Base-by-base conservation (phyloP, 2,888 invertebrate genomes). In the Congeria kusceri region DNA sequence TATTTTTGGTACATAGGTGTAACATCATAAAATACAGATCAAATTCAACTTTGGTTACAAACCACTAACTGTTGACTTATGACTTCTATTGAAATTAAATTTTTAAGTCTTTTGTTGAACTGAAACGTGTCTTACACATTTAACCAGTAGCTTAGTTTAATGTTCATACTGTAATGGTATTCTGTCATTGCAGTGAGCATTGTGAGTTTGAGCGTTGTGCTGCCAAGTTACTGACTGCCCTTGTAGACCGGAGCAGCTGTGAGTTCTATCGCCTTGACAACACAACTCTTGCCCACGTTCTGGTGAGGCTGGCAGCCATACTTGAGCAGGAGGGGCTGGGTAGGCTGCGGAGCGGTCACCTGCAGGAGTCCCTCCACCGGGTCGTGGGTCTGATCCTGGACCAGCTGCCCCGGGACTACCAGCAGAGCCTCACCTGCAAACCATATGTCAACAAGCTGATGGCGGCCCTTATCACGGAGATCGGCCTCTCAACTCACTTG, bases 371-470 rank as follows among this genome's bases (percentile, higher is more conserved):
- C 11, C 47, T 84, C 0, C 46, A 75, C 64, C 18, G 20, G 11
- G 15, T 86, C 23, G 46, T 86, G 0, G 74, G 71, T 47, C 75
- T 80, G 56, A 72, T 83, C 32, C 75, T 80, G 56, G 80, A 79
- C 18, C 25, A 47, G 9, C 59, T 85, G 25, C 57, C 83, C 0
- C 57, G 56, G 11, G 56, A 76, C 13, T 72, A 77, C 49, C 58
- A 83, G 32, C 56, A 66, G 25, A 63, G 80, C 53, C 64, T 28
- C 2, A 63, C 62, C n/a, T 80, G 77, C 56, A 77, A 62, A 23
- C 63, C 74, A 7, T 66, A 72, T 32, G 47, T 75, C 29, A 70
- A 71, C 39, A 46, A 75, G 23, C 25, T 85, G 15, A 44, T 81
- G 25, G 29, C 64, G 13, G 66, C 73, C 3, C 46, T 83, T 13